phyloP scores from a whole-genome alignment of 2,797 vertebrate species.

The Tenualosa ilisha region DNA sequence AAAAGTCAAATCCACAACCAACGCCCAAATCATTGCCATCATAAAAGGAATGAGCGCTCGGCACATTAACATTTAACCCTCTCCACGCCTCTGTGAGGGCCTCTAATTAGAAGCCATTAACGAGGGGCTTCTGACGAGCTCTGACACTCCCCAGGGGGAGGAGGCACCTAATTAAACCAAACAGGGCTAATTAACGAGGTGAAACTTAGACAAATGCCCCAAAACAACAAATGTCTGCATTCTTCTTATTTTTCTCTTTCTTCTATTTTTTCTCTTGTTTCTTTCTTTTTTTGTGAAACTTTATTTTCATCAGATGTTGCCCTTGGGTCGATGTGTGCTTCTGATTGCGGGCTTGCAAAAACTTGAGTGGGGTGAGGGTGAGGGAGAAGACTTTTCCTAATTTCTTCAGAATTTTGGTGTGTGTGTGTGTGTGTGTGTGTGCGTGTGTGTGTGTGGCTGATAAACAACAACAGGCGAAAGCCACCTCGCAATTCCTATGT shows the following conservation, averaged over 20 bases:
- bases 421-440: neutral
- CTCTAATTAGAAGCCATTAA: conserved; percentile 58
- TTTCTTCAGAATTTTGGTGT: neutral
- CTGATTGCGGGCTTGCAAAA: neutral
- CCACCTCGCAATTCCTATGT: neutral
- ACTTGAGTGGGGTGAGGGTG: neutral
- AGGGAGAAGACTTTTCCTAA: neutral
- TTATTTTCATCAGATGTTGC: conserved; percentile 16
- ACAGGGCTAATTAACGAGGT: conserved; percentile 63
- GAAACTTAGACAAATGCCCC: conserved; percentile 65
- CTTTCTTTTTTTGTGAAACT: neutral
- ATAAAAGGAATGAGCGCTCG: conserved; percentile 46
- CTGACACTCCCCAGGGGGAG: conserved; percentile 64
- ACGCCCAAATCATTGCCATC: conserved; percentile 42
- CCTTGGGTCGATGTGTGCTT: neutral
- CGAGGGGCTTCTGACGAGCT: conserved; percentile 59
- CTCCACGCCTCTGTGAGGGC: conserved; percentile 33
- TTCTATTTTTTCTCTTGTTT: neutral
- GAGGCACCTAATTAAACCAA: conserved; percentile 62
- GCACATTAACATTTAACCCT: conserved; percentile 57
- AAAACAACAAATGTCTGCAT: conserved; percentile 66
- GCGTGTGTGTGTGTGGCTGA: neutral
- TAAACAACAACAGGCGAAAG: neutral
- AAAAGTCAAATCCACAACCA: conserved; percentile 37
- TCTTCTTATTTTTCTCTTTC: conserved; percentile 12